Percentiles rank a stretch among this genome's conserved stretches.
Evolutionary conservation across 2,113 vertebrate species (phyloP).

Genomic region (Silurus glanis): DNA sequence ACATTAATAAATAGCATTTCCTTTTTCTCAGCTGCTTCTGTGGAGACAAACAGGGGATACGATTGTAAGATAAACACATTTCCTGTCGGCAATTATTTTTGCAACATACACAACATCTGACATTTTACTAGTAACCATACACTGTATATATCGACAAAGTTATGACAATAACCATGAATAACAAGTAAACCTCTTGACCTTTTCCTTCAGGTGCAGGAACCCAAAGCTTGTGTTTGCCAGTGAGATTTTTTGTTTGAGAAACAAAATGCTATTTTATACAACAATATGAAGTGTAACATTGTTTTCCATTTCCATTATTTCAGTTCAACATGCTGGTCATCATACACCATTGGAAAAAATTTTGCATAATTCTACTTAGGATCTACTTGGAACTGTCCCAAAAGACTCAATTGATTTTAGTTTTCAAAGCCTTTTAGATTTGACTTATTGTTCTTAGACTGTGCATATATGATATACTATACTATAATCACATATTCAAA

Average conservation of each 20-base stretch:
- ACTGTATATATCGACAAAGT: background rate
- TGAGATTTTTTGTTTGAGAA: background rate
- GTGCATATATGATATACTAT: background rate
- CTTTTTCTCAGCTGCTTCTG: conserved; percentile 75
- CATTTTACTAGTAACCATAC: background rate
- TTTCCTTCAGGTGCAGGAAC: background rate
- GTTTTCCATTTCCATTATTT: background rate
- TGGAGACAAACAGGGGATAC: background rate
- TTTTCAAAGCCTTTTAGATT: background rate
- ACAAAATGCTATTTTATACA: background rate
- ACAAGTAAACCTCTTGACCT: too few species aligned
- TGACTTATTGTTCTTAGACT: background rate
- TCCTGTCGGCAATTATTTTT: background rate
- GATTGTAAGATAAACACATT: background rate
- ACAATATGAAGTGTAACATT: background rate
- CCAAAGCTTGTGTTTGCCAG: background rate
- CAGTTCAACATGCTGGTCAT: background rate
- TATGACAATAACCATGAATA: too few species aligned
- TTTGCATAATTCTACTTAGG: background rate
- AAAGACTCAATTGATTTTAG: background rate
- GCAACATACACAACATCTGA: background rate
- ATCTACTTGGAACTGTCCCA: background rate
- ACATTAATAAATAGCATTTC: conserved; percentile 73
- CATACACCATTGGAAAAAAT: background rate
- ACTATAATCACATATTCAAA: too few species aligned